A percentile compares a stretch with the other conserved stretches of the same genome.
Conservation (phyloP, 2,113 vertebrate species). For the Ondatra zibethicus region DNA sequence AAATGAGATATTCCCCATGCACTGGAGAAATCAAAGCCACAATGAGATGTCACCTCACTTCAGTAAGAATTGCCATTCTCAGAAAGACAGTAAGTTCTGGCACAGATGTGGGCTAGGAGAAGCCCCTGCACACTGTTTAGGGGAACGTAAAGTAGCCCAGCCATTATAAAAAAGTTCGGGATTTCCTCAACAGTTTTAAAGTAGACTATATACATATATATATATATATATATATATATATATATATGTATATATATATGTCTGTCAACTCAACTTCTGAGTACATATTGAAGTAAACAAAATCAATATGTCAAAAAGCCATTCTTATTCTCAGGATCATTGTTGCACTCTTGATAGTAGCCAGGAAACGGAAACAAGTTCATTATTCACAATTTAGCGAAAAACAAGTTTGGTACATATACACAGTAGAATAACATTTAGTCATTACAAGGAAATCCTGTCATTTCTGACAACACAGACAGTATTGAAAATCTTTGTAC, state of each 20-base stretch:
- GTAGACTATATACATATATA: no score
- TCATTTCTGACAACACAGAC: background rate
- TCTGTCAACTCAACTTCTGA: no score
- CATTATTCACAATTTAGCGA: background rate
- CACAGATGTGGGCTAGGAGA: background rate
- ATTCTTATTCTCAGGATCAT: background rate
- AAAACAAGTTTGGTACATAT: background rate
- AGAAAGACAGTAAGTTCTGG: background rate
- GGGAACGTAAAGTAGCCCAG: background rate
- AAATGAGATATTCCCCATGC: background rate
- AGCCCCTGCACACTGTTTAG: background rate
- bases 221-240: no score
- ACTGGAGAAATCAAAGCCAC: background rate
- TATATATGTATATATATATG: background rate
- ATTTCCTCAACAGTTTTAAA: background rate
- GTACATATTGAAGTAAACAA: background rate
- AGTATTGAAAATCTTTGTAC: background rate
- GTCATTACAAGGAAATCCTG: background rate
- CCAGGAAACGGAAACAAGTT: background rate
- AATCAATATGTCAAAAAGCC: background rate
- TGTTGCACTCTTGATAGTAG: background rate
- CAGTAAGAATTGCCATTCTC: background rate
- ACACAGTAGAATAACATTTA: background rate
- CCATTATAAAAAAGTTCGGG: background rate
- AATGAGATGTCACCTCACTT: background rate